These are phyloP conservation scores for Heterocephalus glaber DNA, from an alignment of 2,113 vertebrate genomes.

Conservation along the genomic window DNA sequence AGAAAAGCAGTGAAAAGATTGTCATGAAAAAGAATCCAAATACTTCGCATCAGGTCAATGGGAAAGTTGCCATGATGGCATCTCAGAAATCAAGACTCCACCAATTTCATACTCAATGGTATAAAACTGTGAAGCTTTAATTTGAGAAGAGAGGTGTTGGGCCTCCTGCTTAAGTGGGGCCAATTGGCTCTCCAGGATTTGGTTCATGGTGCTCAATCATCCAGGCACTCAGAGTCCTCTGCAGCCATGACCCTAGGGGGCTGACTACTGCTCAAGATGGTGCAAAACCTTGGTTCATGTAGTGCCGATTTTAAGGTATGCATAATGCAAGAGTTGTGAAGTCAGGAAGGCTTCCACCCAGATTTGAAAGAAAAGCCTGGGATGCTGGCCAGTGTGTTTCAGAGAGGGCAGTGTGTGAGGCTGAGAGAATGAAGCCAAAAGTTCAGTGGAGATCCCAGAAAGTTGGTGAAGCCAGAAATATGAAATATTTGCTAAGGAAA, in stretches of 20 bases:
- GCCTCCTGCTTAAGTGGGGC: not conserved
- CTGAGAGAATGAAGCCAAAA: not conserved
- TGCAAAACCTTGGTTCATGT: not conserved
- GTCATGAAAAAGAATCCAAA: not conserved
- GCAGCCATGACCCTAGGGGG: not conserved
- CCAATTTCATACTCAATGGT: not conserved
- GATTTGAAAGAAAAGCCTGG: not conserved
- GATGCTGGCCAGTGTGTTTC: not conserved
- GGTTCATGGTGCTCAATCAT: not conserved
- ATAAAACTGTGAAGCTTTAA: not conserved
- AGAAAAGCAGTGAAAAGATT: not conserved
- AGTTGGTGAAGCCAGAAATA: not conserved
- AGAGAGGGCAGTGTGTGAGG: not conserved
- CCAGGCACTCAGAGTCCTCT: not conserved
- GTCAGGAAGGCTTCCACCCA: not conserved
- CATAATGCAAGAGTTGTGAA: not conserved
- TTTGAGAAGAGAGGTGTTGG: not conserved
- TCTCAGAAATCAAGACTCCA: not conserved
- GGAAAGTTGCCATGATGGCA: not conserved
- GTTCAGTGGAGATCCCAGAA: not conserved
- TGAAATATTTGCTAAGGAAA: not conserved
- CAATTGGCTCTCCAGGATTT: not conserved
- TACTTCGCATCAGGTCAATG: not conserved
- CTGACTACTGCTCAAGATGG: not conserved
- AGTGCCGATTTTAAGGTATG: not conserved